These are phyloP conservation scores for Chelonoidis abingdonii DNA, from an alignment of 2,113 vertebrate species.

Conservation along the genomic window DNA sequence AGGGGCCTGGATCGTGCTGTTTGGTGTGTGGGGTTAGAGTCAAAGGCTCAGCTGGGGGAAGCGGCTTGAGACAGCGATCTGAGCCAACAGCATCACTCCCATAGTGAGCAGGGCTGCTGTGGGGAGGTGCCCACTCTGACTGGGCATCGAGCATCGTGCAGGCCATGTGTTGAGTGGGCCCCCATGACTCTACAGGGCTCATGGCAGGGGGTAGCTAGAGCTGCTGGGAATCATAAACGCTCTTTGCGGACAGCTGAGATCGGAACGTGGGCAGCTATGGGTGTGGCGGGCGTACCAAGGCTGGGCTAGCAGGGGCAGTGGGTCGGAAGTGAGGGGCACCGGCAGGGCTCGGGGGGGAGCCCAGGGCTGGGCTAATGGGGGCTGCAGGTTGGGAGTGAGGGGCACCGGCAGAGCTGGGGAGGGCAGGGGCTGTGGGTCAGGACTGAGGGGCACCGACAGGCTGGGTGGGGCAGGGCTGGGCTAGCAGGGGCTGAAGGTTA, in stretches of 20 bases:
- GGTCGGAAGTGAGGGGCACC: background rate
- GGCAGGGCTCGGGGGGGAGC: background rate
- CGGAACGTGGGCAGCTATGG: background rate
- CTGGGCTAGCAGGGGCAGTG: no score
- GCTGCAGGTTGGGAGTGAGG: background rate
- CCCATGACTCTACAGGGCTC: no score
- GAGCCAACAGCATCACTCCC: no score
- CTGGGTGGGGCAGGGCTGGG: background rate
- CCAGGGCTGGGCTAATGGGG: background rate
- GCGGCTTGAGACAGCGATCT: background rate
- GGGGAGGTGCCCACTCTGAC: no score
- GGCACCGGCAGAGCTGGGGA: background rate
- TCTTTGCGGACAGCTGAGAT: background rate
- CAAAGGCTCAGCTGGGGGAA: background rate
- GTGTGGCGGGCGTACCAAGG: no score
- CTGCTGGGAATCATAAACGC: background rate
- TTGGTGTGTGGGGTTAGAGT: background rate
- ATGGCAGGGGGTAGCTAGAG: no score
- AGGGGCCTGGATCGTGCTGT: background rate
- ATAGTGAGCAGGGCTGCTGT: background rate
- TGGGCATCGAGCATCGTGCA: rapidly evolving
- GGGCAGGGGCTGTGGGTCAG: no score
- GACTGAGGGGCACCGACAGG: no score
- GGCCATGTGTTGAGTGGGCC: no score
- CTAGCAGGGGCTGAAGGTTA: no score